phyloP scores from a whole-genome alignment of 2,888 invertebrate genomes.

The Spisula subtruncata region DNA sequence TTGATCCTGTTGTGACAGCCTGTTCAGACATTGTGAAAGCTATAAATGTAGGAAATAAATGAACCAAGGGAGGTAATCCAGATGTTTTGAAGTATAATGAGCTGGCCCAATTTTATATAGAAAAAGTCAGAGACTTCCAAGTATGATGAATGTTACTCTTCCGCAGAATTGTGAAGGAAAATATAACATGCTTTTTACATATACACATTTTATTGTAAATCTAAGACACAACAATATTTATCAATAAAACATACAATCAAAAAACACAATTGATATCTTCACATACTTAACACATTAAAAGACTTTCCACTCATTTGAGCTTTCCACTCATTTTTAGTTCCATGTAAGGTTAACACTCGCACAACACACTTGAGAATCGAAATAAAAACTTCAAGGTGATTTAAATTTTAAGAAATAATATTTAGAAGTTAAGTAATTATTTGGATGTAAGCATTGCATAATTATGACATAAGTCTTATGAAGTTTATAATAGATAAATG shows the following conservation, averaged over 20 bases:
- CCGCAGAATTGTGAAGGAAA: not conserved
- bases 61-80: too few species aligned
- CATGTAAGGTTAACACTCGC: not conserved
- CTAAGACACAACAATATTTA: conserved; percentile 6
- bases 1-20: too few species aligned
- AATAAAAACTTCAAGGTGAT: not conserved
- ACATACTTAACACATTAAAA: not conserved
- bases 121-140: not conserved
- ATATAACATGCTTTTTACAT: not conserved
- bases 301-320: too few species aligned
- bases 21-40: too few species aligned
- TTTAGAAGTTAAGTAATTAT: not conserved
- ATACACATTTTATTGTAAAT: conserved; percentile 24
- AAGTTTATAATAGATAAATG: conserved; percentile 21
- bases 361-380: not conserved
- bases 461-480: not conserved
- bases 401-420: not conserved
- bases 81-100: not conserved
- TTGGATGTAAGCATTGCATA: conserved; percentile 18
- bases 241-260: not conserved
- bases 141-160: too few species aligned
- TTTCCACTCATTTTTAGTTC: not conserved
- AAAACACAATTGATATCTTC: not conserved
- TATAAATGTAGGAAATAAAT: too few species aligned
- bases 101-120: too few species aligned